These are phyloP conservation scores for Eustalomyia histrio DNA, from an alignment of 2,888 invertebrate genomes.

Conservation along the genomic window DNA sequence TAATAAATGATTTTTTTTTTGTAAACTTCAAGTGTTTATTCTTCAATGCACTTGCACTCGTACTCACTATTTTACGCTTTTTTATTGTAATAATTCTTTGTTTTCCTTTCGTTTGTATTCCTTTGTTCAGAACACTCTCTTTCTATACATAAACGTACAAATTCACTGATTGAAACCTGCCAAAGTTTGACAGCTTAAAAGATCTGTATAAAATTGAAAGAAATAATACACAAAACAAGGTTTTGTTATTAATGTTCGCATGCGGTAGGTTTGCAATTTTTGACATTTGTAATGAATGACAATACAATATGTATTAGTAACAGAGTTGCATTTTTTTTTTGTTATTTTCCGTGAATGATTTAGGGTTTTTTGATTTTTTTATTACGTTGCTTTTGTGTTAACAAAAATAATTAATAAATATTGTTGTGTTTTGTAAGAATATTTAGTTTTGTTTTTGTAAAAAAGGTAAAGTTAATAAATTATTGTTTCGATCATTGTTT, in stretches of 20 bases:
- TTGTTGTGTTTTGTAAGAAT: conserved; percentile 14
- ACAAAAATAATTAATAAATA: conserved; percentile 23
- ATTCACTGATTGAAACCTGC: conserved; percentile 75
- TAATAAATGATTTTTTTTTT: conserved; percentile 19
- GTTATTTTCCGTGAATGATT: conserved; percentile 7
- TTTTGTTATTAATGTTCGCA: conserved; percentile 72
- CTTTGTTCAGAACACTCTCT: conserved; percentile 25
- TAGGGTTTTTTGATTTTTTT: conserved; percentile 8
- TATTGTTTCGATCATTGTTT: neutral
- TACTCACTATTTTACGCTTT: conserved; percentile 4
- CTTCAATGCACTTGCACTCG: conserved; percentile 43
- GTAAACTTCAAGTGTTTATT: neutral
- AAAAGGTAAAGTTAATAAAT: conserved; percentile 8
- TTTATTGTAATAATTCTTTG: neutral
- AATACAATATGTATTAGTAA: conserved; percentile 55
- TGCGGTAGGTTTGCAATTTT: conserved; percentile 74
- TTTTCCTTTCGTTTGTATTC: neutral
- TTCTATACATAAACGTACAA: conserved; percentile 25
- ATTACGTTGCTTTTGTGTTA: neutral
- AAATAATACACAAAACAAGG: conserved; percentile 64
- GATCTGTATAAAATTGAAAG: conserved; percentile 33
- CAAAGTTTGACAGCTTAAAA: conserved; percentile 72
- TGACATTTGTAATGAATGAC: conserved; percentile 67
- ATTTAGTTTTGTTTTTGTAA: neutral
- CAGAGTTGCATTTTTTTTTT: conserved; percentile 51